Conservation (phyloP, 2,888 invertebrate species). For the Alcis repandata region DNA sequence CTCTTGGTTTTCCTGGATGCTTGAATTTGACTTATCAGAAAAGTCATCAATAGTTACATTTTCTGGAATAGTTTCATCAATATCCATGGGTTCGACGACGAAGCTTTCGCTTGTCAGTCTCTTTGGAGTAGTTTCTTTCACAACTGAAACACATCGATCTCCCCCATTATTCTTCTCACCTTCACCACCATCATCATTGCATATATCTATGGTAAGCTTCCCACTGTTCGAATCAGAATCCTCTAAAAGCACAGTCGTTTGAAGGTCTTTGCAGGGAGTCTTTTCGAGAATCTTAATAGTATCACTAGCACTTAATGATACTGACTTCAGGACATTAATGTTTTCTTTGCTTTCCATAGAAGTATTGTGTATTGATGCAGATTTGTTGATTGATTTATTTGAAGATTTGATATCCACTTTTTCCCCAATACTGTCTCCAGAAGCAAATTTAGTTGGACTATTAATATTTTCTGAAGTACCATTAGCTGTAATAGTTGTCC, state of each 20-base stretch:
- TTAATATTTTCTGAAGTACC: constrained; percentile 36
- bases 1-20: constrained; percentile 32
- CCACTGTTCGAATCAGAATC: constrained; percentile 70
- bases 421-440: constrained; percentile 66
- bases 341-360: constrained; percentile 39
- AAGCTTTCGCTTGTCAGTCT: constrained; percentile 51
- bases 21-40: constrained; percentile 46
- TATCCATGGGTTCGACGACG: constrained; percentile 79
- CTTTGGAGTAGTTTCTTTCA: constrained; percentile 53
- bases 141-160: constrained; percentile 77
- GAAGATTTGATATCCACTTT: constrained; percentile 31
- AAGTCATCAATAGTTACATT: constrained; percentile 59
- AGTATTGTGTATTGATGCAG: constrained; percentile 10
- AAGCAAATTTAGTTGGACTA: constrained; percentile 52
- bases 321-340: constrained; percentile 27
- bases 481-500: constrained; percentile 56
- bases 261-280: constrained; percentile 54
- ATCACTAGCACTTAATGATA: constrained; percentile 37
- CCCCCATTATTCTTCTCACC: constrained; percentile 52
- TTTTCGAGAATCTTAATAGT: constrained; percentile 61
- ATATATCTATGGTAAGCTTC: constrained; percentile 43
- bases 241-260: constrained; percentile 66
- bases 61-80: constrained; percentile 77
- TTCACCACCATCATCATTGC: constrained; percentile 48
- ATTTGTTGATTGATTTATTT: constrained; percentile 34